Evolutionary conservation across 2,888 invertebrate species (phyloP), one percentile per base, ranked within the genome.

Genomic region (Cosmia trapezina): DNA sequence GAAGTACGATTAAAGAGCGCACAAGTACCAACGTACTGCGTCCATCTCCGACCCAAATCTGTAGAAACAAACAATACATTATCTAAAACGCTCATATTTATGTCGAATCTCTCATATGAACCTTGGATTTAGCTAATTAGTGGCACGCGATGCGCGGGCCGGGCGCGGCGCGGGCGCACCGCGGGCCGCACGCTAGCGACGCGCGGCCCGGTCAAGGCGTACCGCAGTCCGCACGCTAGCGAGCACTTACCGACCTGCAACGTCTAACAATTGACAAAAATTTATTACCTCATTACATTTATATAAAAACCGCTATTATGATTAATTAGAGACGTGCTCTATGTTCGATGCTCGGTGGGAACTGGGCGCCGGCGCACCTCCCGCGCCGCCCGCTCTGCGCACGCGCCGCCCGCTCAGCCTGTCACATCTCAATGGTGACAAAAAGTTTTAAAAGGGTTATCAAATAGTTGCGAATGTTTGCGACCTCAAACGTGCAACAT

Each of bases 71-170:
- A 83, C 73, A 85, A 69, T 61, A 54, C 70, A 74, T 72, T 70
- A 72, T 54, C 59, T 70, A 79, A 68, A 68, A 78, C 81, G 76
- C 86, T 84, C 78, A 83, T 83, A 62, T 76, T 85, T 14, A 69
- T 78, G 84, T 83, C 66, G 76, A 73, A 79, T 82, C 82, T 84
- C 86, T 85, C 78, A 84, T 84, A 76, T 84, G 86, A 65, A 77
- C 85, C 85, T 85, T 85, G 85, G 74, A 69, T 63, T 65, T 51
- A 53, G 60, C 67, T 75, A 62, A 75, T 85, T 84, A 85, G 61
- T 41, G 76, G 41, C 85, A 86, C 86, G 87, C 85, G 81, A 86
- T 56, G 28, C 74, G 11, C 22, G 14, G 61, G 74, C 81, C 77
- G 85, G 83, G 83, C 84, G 84, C 0, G 41, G 41, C 41, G 41